These are phyloP conservation scores for Hydrozoanthus tunicans DNA, from an alignment of 64 coral and sea anemone species.

Conservation along the genomic window DNA sequence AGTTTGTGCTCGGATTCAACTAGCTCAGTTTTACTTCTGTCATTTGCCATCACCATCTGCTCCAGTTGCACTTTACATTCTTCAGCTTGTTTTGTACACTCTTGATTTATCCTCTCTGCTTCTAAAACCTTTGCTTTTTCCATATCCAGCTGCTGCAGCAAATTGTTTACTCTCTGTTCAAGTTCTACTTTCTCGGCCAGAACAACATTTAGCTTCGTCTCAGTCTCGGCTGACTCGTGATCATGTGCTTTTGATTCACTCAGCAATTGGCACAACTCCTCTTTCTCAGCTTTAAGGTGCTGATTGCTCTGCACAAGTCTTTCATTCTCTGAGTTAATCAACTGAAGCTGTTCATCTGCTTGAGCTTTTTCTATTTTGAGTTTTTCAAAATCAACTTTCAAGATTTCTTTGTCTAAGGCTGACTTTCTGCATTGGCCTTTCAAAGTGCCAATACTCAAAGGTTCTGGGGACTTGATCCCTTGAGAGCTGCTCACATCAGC, in stretches of 20 bases:
- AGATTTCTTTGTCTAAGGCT: constrained; percentile 52
- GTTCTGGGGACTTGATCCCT: not conserved
- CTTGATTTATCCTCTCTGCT: not conserved
- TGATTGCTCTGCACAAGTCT: constrained; percentile 1
- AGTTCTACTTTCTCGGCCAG: constrained; percentile 4
- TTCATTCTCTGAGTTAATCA: not conserved
- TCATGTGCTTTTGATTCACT: constrained; percentile 20
- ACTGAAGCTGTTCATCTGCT: constrained; percentile 38
- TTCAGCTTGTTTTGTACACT: not conserved
- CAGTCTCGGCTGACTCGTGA: not conserved
- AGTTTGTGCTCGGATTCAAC: not conserved
- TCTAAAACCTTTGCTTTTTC: constrained; percentile 4
- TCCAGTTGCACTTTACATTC: not conserved
- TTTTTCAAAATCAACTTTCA: constrained; percentile 59
- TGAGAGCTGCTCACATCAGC: constrained; percentile 11
- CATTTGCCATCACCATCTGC: not conserved
- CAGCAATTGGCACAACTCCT: constrained; percentile 37
- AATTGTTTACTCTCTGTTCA: not conserved
- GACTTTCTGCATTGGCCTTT: constrained; percentile 52
- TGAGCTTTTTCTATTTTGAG: constrained; percentile 57
- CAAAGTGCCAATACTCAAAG: constrained; percentile 24
- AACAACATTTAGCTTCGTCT: not conserved
- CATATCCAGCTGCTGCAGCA: constrained; percentile 12
- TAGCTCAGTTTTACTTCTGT: not conserved
- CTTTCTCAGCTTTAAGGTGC: constrained; percentile 28